These are phyloP conservation scores for Rattus rattus DNA, from an alignment of 2,113 vertebrate species.

Conservation along the genomic window DNA sequence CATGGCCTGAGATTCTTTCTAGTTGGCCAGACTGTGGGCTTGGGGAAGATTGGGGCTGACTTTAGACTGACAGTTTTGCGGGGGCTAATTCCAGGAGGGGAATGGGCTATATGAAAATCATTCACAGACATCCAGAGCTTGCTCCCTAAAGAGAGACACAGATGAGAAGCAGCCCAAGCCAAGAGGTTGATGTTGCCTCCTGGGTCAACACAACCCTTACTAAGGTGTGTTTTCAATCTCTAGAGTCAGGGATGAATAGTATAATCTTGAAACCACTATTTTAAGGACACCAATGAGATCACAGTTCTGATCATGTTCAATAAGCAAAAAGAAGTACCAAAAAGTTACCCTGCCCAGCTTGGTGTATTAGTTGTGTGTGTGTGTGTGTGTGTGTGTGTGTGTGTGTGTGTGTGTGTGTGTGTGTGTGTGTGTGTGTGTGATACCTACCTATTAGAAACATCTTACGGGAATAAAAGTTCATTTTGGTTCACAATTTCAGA, in stretches of 20 bases:
- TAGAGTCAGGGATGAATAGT: not conserved
- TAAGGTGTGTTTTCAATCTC: not conserved
- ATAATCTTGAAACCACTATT: not conserved
- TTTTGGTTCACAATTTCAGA: not conserved
- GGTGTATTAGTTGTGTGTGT: not conserved
- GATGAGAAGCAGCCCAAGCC: not conserved
- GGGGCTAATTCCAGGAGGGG: too few relatives aligned
- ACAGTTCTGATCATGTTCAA: not conserved
- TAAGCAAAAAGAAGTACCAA: not conserved
- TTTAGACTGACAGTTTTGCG: not conserved
- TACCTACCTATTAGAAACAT: not conserved
- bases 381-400: not conserved
- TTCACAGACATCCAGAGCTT: not conserved
- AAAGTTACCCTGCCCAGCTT: not conserved
- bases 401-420: not conserved
- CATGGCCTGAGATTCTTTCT: not conserved
- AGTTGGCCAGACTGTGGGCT: not conserved
- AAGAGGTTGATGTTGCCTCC: fast-evolving
- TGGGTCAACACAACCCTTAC: not conserved
- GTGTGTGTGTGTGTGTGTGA: not conserved
- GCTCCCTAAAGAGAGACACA: not conserved
- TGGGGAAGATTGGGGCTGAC: not conserved
- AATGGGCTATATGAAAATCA: too few relatives aligned
- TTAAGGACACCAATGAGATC: not conserved
- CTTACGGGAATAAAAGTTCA: not conserved